These are phyloP conservation scores for Coelogynopora nodosa DNA, from an alignment of 2,888 invertebrate genomes.

Conservation along the genomic window DNA sequence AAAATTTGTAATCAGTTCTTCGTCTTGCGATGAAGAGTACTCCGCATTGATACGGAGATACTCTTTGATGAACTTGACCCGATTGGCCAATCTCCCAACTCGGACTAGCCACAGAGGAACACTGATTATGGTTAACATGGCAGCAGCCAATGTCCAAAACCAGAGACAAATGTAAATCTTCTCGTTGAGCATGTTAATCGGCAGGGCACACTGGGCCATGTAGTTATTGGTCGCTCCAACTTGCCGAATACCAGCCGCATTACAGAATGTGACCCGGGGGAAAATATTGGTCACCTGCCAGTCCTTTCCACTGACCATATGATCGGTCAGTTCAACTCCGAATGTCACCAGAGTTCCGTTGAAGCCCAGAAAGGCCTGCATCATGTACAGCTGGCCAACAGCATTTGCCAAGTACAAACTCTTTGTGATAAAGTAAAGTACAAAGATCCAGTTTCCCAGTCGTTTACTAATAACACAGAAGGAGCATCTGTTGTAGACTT, in stretches of 20 bases:
- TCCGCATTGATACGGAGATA: not conserved
- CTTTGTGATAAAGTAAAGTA: constrained; percentile 42
- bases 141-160: constrained; percentile 45
- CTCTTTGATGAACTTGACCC: constrained; percentile 32
- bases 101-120: constrained; percentile 45
- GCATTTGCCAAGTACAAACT: constrained; percentile 45
- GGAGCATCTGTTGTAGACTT: not conserved
- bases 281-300: constrained; percentile 45
- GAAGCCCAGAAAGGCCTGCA: constrained; percentile 47
- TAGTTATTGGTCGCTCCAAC: constrained; percentile 14
- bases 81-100: not conserved
- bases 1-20: constrained; percentile 34
- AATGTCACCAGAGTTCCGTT: not conserved
- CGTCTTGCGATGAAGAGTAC: not conserved
- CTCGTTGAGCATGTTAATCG: constrained; percentile 47
- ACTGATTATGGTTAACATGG: constrained; percentile 42
- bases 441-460: constrained; percentile 45
- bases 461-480: constrained; percentile 38
- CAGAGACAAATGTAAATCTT: constrained; percentile 48
- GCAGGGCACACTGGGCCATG: constrained; percentile 44
- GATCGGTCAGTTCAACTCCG: not conserved
- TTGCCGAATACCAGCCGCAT: constrained; percentile 12
- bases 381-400: constrained; percentile 46
- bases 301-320: constrained; percentile 33
- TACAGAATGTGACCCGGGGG: constrained; percentile 42